Evolutionary conservation across 2,113 vertebrate species (phyloP).

Genomic region (Genyomyrus donnyi): DNA sequence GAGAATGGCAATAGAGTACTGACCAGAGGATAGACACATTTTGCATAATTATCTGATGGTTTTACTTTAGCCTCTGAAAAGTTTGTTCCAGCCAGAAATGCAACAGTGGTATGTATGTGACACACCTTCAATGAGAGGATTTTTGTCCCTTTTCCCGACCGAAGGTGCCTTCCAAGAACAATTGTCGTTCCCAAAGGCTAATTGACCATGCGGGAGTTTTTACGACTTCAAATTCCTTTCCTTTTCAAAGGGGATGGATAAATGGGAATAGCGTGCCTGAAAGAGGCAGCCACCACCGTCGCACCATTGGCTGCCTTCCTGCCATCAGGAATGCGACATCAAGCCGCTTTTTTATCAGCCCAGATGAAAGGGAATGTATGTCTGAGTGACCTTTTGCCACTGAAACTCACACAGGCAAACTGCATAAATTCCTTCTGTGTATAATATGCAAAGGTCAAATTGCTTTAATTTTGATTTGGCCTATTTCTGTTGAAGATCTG

Average conservation of each 20-base stretch:
- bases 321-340: slow-evolving; percentile 24
- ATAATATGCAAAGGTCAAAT: slow-evolving; percentile 43
- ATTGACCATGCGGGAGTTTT: slow-evolving; percentile 35
- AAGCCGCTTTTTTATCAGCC: slow-evolving; percentile 27
- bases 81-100: not conserved
- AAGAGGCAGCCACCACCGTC: not conserved
- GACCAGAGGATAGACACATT: not conserved
- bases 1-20: not conserved
- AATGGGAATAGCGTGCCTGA: slow-evolving; percentile 30
- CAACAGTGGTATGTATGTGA: slow-evolving; percentile 26
- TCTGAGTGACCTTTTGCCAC: slow-evolving; percentile 24
- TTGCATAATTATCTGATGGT: not conserved
- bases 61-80: not conserved
- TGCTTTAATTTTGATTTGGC: slow-evolving; percentile 39
- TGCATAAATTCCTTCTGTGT: slow-evolving; percentile 27
- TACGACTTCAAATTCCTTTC: slow-evolving; percentile 41
- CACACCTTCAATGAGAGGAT: slow-evolving; percentile 28
- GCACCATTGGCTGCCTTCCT: not conserved
- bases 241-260: slow-evolving; percentile 34
- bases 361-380: slow-evolving; percentile 32
- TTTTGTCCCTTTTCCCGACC: slow-evolving; percentile 22
- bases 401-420: slow-evolving; percentile 24
- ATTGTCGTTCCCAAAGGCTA: slow-evolving; percentile 19
- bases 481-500: slow-evolving; percentile 50
- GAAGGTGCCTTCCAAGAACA: not conserved